Evolutionary conservation across 37 sponge, comb jelly and placozoan species (phyloP), one percentile per base, ranked within the genome.

Genomic region (Geodia barretti): DNA sequence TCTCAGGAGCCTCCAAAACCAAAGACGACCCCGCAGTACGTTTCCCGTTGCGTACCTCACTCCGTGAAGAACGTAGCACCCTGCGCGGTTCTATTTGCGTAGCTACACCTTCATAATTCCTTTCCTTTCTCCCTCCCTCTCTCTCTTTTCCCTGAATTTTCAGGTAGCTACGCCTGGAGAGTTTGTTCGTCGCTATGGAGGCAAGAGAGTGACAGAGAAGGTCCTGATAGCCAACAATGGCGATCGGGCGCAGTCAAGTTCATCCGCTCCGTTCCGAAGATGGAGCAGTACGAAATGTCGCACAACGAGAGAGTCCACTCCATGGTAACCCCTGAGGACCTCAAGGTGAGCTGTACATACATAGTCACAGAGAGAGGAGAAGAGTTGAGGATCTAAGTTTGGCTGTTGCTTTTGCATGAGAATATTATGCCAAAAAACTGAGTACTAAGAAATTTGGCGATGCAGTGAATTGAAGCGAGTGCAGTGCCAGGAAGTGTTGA

Each of bases 311-410:
- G 79, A 67, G 96, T 91, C 61, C 87, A 88, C 63, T 92, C 75
- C 79, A 98, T 98, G 99, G 99, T 95, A 4, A 91, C 99, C 20
- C 99, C 99, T 20, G 99, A 98, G 60, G 99, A 98, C 66, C 64
- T 98, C 63, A 91, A 94, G 88, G 96, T 95, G 70, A 0, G 60
- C 1, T 54, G n/a, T n/a, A n/a, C n/a, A n/a, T n/a, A n/a, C n/a
- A n/a, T n/a, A n/a, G n/a, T n/a, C n/a, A n/a, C n/a, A n/a, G n/a
- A n/a, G n/a, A n/a, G n/a, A n/a, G n/a, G n/a, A n/a, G n/a, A n/a
- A n/a, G n/a, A n/a, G n/a, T n/a, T n/a, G n/a, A n/a, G n/a, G n/a
- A n/a, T n/a, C n/a, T n/a, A n/a, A n/a, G n/a, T n/a, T n/a, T n/a
- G n/a, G n/a, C n/a, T n/a, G n/a, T n/a, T n/a, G n/a, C n/a, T n/a